A percentile compares a stretch with the other conserved stretches of the same genome.
Evolutionary conservation across 1,140 invertebrate species (phyloP).

Genomic region (Stegodyphus dumicola): DNA sequence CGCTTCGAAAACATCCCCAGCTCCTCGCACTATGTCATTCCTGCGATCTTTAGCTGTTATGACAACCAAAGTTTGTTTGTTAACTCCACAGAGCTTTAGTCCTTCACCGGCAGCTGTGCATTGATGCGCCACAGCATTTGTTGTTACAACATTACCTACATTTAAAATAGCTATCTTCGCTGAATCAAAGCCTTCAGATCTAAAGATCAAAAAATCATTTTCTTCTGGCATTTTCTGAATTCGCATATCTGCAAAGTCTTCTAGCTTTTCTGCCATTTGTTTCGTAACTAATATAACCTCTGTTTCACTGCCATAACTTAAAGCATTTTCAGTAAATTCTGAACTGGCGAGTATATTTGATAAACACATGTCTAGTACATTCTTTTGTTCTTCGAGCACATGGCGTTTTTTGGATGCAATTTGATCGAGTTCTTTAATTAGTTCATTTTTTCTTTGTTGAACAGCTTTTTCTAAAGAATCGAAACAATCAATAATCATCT

Average conservation of each 20-base stretch:
- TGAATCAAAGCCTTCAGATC: conserved; percentile 66
- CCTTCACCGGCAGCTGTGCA: conserved; percentile 70
- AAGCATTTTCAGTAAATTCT: conserved; percentile 70
- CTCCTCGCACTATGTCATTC: conserved; percentile 68
- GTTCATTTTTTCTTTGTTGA: conserved; percentile 67
- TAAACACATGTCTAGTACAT: conserved; percentile 68
- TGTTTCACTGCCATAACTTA: conserved; percentile 70
- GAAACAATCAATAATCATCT: conserved; percentile 37
- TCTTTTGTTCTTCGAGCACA: conserved; percentile 69
- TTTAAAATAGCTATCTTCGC: conserved; percentile 67
- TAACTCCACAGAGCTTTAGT: conserved; percentile 67
- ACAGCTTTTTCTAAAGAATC: conserved; percentile 67
- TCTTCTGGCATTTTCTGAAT: conserved; percentile 69
- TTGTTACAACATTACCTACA: conserved; percentile 68
- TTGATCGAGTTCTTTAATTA: conserved; percentile 70
- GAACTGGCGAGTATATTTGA: conserved; percentile 70
- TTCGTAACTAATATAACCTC: conserved; percentile 73
- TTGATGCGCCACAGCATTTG: conserved; percentile 69
- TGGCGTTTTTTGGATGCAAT: conserved; percentile 69
- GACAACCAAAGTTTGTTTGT: conserved; percentile 66
- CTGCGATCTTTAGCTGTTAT: conserved; percentile 69
- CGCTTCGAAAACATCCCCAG: conserved; percentile 62
- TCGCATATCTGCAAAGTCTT: conserved; percentile 69
- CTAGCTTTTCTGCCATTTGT: conserved; percentile 71
- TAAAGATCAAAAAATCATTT: conserved; percentile 69